A percentile compares a stretch with the other conserved stretches of the same genome.
These are phyloP conservation scores for Conistra vaccinii DNA, from an alignment of 2,888 invertebrate species.

Conservation along the genomic window DNA sequence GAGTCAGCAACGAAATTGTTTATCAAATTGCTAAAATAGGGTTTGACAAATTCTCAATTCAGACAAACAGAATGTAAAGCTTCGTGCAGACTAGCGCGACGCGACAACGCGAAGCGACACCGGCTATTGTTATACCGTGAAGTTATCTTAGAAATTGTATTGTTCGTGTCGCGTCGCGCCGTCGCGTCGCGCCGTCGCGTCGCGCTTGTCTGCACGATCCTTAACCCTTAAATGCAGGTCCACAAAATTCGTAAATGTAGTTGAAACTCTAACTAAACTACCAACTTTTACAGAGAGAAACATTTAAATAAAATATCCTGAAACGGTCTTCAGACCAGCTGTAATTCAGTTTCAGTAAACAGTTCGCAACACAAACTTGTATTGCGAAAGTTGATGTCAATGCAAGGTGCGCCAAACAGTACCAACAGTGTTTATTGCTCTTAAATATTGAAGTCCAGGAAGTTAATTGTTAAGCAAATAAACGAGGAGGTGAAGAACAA, in stretches of 20 bases:
- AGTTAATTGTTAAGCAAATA: too few species aligned
- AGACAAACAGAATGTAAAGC: too few species aligned
- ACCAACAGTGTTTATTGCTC: slow-evolving; percentile 18
- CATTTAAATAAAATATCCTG: slow-evolving; percentile 18
- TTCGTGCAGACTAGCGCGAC: too few species aligned
- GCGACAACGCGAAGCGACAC: too few species aligned
- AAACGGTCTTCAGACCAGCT: slow-evolving; percentile 10
- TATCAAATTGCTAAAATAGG: too few species aligned
- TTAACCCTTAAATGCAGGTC: neutral
- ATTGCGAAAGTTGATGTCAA: slow-evolving; percentile 57
- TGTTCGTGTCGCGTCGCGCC: too few species aligned
- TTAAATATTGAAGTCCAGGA: slow-evolving; percentile 27
- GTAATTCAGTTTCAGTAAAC: slow-evolving; percentile 32
- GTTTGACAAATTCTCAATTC: too few species aligned
- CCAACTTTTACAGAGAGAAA: slow-evolving; percentile 19
- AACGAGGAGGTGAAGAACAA: too few species aligned
- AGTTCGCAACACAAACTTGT: slow-evolving; percentile 50
- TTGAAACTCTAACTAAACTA: neutral
- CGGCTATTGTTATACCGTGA: too few species aligned
- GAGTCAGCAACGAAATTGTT: neutral
- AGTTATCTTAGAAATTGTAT: too few species aligned
- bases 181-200: too few species aligned
- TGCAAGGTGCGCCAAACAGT: slow-evolving; percentile 43
- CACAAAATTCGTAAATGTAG: neutral
- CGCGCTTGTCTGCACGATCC: too few species aligned